phyloP scores from a whole-genome alignment of 2,888 invertebrate genomes.

The Anarsia innoxiella region DNA sequence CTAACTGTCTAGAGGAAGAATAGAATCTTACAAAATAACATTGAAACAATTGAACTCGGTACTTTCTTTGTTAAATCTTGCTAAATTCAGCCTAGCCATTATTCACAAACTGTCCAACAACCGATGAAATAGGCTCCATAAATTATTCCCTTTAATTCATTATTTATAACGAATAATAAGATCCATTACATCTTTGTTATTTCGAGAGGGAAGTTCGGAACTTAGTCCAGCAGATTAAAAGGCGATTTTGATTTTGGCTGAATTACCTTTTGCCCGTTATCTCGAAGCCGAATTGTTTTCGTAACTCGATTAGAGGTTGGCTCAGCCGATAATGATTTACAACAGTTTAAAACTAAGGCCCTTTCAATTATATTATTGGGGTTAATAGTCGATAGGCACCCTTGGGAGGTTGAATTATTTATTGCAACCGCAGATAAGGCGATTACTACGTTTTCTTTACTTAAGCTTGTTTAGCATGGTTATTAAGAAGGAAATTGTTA shows the following conservation, averaged over 20 bases:
- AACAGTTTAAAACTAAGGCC: conserved; percentile 53
- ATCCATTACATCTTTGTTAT: conserved; percentile 3
- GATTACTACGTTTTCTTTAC: too few relatives aligned
- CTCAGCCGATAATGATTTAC: conserved; percentile 49
- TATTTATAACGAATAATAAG: conserved; percentile 26
- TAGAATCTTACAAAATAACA: too few relatives aligned
- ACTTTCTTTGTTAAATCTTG: too few relatives aligned
- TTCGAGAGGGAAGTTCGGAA: conserved; percentile 10
- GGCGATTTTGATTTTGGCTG: conserved; percentile 9
- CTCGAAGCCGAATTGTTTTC: conserved; percentile 43
- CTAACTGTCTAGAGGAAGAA: too few relatives aligned
- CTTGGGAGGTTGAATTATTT: too few relatives aligned
- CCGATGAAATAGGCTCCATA: conserved; percentile 11
- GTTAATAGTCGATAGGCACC: conserved; percentile 45
- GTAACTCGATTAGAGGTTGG: conserved; percentile 41
- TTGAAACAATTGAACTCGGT: too few relatives aligned
- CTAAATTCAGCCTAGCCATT: too few relatives aligned
- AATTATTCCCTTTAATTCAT: conserved; percentile 25
- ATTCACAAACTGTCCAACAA: background rate
- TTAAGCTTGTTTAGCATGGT: too few relatives aligned
- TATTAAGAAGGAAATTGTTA: too few relatives aligned
- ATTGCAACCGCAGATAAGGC: too few relatives aligned
- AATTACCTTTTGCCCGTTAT: conserved; percentile 30
- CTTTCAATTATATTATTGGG: conserved; percentile 48
- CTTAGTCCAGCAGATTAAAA: background rate